phyloP scores from a whole-genome alignment of 2,888 invertebrate genomes.

The Gastrophysa polygoni region DNA sequence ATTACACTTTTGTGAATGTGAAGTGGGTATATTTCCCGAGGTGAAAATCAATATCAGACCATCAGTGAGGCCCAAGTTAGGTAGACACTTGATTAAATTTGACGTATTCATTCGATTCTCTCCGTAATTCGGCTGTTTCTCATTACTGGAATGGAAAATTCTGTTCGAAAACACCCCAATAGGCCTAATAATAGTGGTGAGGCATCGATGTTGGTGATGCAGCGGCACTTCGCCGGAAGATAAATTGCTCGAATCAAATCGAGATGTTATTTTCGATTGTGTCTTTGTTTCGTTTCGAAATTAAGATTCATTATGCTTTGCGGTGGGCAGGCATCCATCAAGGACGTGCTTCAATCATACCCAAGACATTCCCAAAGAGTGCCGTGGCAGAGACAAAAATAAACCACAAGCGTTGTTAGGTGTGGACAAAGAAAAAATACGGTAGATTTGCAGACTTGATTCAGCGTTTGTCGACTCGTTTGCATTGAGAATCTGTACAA shows the following conservation, averaged over 20 bases:
- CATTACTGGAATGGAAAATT: neutral
- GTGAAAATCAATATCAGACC: no score
- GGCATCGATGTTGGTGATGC: neutral
- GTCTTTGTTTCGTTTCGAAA: neutral
- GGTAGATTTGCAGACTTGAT: no score
- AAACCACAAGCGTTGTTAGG: neutral
- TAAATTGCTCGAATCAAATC: slow-evolving; percentile 13
- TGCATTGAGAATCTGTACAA: no score
- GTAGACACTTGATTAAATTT: neutral
- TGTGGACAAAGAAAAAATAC: no score
- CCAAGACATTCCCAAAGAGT: neutral
- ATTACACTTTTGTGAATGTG: no score
- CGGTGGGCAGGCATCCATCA: neutral
- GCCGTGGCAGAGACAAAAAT: neutral
- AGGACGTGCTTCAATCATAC: slow-evolving; percentile 13
- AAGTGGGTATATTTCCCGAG: no score
- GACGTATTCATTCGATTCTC: neutral
- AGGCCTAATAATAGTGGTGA: neutral
- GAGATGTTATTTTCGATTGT: slow-evolving; percentile 4
- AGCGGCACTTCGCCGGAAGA: neutral
- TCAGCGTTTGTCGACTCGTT: no score
- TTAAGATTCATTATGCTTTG: neutral
- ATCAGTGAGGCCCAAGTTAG: no score
- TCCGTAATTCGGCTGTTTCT: neutral
- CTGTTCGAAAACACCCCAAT: slow-evolving; percentile 4